phyloP scores from a whole-genome alignment of 2,113 vertebrate species.

The Anoplopoma fimbria region DNA sequence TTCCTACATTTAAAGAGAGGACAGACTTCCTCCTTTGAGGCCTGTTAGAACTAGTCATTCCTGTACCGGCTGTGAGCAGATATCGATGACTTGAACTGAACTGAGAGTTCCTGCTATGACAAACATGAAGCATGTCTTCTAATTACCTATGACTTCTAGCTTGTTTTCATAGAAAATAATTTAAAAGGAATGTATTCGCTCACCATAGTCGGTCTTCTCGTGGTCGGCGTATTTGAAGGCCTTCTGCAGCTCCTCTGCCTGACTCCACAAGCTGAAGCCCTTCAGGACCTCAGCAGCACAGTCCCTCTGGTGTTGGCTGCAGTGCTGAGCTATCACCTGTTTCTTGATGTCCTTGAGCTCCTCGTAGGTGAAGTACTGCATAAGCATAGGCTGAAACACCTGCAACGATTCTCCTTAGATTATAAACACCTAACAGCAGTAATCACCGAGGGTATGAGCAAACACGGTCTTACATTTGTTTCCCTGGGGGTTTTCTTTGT shows the following conservation, averaged over 20 bases:
- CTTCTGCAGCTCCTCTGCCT: conserved; percentile 94
- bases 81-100: background rate
- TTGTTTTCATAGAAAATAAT: too few relatives aligned
- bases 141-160: background rate
- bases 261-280: conserved; percentile 91
- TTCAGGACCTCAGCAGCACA: conserved; percentile 87
- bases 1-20: too few relatives aligned
- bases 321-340: conserved; percentile 96
- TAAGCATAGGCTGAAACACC: conserved; percentile 99
- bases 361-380: conserved; percentile 98
- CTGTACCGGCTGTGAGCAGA: too few relatives aligned
- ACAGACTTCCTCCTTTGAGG: too few relatives aligned
- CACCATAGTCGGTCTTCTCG: conserved; percentile 93
- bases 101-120: too few relatives aligned
- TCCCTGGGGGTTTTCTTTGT: background rate
- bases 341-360: conserved; percentile 99
- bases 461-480: background rate
- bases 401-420: conserved; percentile 69
- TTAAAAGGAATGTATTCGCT: too few relatives aligned
- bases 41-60: background rate
- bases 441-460: background rate
- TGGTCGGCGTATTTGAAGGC: conserved; percentile 95
- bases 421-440: conserved; percentile 15
- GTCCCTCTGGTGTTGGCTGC: conserved; percentile 87
- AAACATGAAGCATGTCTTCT: too few relatives aligned